These are phyloP conservation scores for Myiozetetes cayanensis DNA, from an alignment of 2,113 vertebrate genomes.

Conservation along the genomic window DNA sequence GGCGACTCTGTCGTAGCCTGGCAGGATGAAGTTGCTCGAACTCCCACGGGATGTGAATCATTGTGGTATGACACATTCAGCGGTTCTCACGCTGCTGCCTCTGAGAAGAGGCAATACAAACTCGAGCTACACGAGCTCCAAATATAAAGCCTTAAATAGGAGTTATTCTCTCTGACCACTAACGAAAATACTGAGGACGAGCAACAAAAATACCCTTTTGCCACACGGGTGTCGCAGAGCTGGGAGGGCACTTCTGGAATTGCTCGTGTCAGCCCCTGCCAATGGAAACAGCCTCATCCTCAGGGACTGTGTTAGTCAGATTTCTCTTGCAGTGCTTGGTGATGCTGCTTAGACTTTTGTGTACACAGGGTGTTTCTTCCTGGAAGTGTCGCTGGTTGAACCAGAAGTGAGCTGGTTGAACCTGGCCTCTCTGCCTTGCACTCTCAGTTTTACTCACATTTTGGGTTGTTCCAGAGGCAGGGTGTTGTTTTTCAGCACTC, in stretches of 20 bases:
- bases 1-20: slow-evolving; percentile 38
- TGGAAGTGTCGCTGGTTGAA: background rate
- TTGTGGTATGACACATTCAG: slow-evolving; percentile 54
- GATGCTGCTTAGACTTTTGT: background rate
- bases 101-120: slow-evolving; percentile 30
- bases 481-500: background rate
- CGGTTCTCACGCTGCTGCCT: slow-evolving; percentile 59
- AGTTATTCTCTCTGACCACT: background rate
- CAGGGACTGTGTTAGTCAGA: background rate
- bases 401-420: background rate
- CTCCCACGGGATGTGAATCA: slow-evolving; percentile 75
- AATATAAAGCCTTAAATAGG: background rate
- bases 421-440: too few species aligned
- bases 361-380: background rate
- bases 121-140: background rate
- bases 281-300: background rate
- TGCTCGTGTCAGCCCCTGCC: background rate
- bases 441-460: background rate
- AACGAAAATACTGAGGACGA: background rate
- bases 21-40: slow-evolving; percentile 57
- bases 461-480: background rate
- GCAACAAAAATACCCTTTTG: background rate
- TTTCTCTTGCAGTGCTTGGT: background rate
- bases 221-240: background rate
- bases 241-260: background rate